These are phyloP conservation scores for Centrocercus urophasianus DNA, from an alignment of 2,113 vertebrate genomes.

Conservation along the genomic window DNA sequence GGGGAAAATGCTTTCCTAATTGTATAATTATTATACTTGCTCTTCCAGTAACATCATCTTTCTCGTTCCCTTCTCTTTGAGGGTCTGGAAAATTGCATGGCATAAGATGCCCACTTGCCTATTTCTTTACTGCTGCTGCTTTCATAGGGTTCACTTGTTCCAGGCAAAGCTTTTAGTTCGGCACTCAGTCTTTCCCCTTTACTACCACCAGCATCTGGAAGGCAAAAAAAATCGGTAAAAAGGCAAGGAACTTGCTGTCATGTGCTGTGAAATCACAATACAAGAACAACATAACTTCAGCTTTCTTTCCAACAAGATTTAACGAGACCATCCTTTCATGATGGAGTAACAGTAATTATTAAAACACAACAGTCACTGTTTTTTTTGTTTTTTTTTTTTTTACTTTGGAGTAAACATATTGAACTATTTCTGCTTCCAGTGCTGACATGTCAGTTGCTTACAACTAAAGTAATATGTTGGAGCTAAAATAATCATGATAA, in stretches of 20 bases:
- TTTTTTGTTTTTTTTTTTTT: no score
- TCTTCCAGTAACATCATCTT: background rate
- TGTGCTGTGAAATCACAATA: background rate
- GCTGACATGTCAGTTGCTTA: slow-evolving; percentile 27
- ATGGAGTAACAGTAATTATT: background rate
- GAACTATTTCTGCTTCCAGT: slow-evolving; percentile 39
- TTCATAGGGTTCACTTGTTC: slow-evolving; percentile 89
- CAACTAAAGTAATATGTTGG: slow-evolving; percentile 1
- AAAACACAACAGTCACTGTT: slow-evolving; percentile 9
- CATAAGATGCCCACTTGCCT: slow-evolving; percentile 78
- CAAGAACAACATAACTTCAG: slow-evolving; percentile 15
- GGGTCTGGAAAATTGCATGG: background rate
- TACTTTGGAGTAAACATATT: slow-evolving; percentile 17
- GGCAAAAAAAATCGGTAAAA: background rate
- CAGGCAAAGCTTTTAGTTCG: slow-evolving; percentile 87
- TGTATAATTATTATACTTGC: background rate
- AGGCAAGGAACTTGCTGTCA: slow-evolving; percentile 17
- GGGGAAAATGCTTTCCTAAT: background rate
- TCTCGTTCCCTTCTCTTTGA: background rate
- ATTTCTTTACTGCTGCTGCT: slow-evolving; percentile 87
- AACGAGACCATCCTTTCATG: slow-evolving; percentile 29
- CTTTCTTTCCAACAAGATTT: slow-evolving; percentile 39
- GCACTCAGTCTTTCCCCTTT: slow-evolving; percentile 88
- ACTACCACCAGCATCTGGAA: slow-evolving; percentile 84
- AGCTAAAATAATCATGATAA: slow-evolving; percentile 31